Evolutionary conservation across 2,888 invertebrate genomes (phyloP).

Genomic region (Stenurella melanura): DNA sequence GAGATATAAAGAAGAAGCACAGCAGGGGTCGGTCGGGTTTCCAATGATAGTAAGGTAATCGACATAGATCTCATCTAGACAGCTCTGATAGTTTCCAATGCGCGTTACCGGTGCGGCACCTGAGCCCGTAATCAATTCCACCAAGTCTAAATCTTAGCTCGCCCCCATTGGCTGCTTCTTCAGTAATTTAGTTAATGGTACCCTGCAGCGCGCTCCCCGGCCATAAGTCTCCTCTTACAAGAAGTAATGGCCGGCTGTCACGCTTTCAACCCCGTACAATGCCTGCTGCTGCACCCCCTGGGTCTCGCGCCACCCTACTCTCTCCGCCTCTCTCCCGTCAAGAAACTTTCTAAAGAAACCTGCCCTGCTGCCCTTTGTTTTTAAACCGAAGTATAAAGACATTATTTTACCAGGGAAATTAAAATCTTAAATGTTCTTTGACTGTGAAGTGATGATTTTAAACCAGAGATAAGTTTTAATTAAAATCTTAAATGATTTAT

Average conservation of each 20-base stretch:
- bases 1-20: conserved; percentile 52
- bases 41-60: conserved; percentile 48
- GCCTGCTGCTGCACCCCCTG: conserved; percentile 61
- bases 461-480: conserved; percentile 30
- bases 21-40: conserved; percentile 26
- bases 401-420: conserved; percentile 37
- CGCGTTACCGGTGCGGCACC: conserved; percentile 67
- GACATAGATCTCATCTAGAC: conserved; percentile 57
- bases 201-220: conserved; percentile 71
- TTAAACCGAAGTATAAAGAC: conserved; percentile 35
- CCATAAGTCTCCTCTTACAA: conserved; percentile 72
- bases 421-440: conserved; percentile 23
- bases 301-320: conserved; percentile 45
- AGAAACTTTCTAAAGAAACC: conserved; percentile 41
- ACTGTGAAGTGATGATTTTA: conserved; percentile 26
- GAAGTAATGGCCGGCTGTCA: conserved; percentile 75
- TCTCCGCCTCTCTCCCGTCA: conserved; percentile 48
- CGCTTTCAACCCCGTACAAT: conserved; percentile 70
- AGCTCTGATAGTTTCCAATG: conserved; percentile 57
- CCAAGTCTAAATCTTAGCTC: conserved; percentile 70
- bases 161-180: conserved; percentile 71
- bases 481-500: conserved; percentile 37
- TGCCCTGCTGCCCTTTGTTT: conserved; percentile 37
- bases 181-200: conserved; percentile 74
- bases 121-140: conserved; percentile 73